phyloP scores from a whole-genome alignment of 2,888 invertebrate genomes.

The Drosophila tripunctata region DNA sequence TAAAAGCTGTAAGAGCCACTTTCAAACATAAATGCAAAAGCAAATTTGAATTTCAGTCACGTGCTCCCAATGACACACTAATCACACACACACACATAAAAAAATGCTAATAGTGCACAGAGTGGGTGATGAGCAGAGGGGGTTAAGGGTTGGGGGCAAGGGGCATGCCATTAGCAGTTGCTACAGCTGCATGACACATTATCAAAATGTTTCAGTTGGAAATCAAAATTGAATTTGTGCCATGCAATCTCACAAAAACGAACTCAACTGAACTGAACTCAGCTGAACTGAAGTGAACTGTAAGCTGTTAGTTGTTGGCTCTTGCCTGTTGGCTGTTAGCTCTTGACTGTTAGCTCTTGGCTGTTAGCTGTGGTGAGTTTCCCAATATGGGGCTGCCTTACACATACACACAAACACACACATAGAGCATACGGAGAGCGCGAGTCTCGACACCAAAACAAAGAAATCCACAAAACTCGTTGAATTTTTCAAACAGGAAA shows the following conservation, averaged over 20 bases:
- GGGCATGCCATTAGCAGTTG: slow-evolving; percentile 50
- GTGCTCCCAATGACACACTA: slow-evolving; percentile 71
- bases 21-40: slow-evolving; percentile 10
- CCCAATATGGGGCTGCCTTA: slow-evolving; percentile 16
- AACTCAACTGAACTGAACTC: slow-evolving; percentile 30
- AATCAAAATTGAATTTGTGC: slow-evolving; percentile 75
- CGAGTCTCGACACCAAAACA: slow-evolving; percentile 68
- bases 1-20: slow-evolving; percentile 28
- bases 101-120: neutral
- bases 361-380: slow-evolving; percentile 66
- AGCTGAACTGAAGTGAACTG: slow-evolving; percentile 32
- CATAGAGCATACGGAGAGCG: slow-evolving; percentile 44
- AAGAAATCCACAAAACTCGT: slow-evolving; percentile 68
- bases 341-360: slow-evolving; percentile 11
- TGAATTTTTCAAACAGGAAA: slow-evolving; percentile 17
- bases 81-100: slow-evolving; percentile 50
- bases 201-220: slow-evolving; percentile 59
- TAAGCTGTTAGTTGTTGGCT: slow-evolving; percentile 11
- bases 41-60: slow-evolving; percentile 68
- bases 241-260: slow-evolving; percentile 44
- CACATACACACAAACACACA: neutral
- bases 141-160: neutral
- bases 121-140: neutral
- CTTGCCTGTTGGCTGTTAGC: slow-evolving; percentile 10
- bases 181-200: slow-evolving; percentile 63